Percentiles rank a stretch among this genome's conserved stretches.
Conservation (phyloP, 2,888 invertebrate species). For the Timema podura region DNA sequence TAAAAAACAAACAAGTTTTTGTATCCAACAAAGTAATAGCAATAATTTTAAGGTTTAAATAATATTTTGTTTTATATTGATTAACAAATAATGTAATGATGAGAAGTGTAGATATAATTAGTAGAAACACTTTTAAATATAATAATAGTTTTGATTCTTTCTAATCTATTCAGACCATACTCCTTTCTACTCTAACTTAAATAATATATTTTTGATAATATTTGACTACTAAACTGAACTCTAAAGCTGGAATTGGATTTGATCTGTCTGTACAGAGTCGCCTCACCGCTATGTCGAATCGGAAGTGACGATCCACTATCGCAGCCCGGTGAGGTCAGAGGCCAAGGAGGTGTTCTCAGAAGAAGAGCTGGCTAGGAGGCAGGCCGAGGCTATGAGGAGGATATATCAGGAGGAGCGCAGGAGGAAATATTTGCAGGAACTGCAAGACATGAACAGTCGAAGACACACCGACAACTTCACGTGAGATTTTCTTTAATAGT, state of each 20-base stretch:
- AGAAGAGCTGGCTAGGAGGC: conserved; percentile 81
- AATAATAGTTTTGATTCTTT: no score
- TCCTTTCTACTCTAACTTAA: no score
- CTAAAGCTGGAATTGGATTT: neutral
- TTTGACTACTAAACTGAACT: no score
- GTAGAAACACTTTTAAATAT: neutral
- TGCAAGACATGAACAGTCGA: conserved; percentile 90
- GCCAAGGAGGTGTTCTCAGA: conserved; percentile 75
- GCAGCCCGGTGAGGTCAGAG: conserved; percentile 82
- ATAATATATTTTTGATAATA: no score
- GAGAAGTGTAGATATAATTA: neutral
- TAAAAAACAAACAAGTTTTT: no score
- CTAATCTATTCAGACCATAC: no score
- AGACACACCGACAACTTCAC: conserved; percentile 93
- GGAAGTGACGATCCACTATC: conserved; percentile 92
- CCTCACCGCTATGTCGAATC: conserved; percentile 86
- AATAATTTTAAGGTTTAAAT: no score
- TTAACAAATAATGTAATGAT: neutral
- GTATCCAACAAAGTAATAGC: no score
- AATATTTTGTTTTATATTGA: neutral
- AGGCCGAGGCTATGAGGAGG: conserved; percentile 86
- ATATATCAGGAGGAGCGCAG: conserved; percentile 85
- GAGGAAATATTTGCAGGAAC: conserved; percentile 87
- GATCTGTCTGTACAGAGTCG: conserved; percentile 58
- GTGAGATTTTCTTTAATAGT: no score